A percentile compares a stretch with the other conserved stretches of the same genome.
Conservation (phyloP, 1,140 invertebrate genomes). For the Dinoponera quadriceps region DNA sequence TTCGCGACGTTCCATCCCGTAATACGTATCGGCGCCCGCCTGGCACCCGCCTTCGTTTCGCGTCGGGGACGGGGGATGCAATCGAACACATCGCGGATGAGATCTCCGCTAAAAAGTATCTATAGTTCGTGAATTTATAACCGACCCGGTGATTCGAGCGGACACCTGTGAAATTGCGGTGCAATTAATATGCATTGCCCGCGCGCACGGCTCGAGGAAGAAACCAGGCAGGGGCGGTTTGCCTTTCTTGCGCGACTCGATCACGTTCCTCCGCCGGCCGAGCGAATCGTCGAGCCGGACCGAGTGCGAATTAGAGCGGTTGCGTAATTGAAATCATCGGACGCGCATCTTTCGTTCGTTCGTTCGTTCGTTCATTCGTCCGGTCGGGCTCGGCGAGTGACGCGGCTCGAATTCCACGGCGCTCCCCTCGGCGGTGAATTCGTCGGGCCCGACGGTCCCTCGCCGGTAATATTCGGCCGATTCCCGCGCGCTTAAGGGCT, state of each 20-base stretch:
- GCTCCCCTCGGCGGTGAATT: constrained; percentile 9
- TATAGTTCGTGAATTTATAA: constrained; percentile 14
- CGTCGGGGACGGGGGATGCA: too few relatives aligned
- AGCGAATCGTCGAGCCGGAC: background rate
- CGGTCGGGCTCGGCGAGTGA: background rate
- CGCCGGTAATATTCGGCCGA: constrained; percentile 67
- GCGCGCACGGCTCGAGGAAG: background rate
- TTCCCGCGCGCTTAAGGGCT: constrained; percentile 51
- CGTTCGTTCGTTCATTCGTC: too few relatives aligned
- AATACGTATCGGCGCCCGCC: background rate
- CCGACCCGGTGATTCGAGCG: background rate
- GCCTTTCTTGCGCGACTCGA: constrained; percentile 30
- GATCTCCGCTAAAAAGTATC: constrained; percentile 12
- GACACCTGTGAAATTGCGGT: constrained; percentile 31
- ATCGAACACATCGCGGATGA: background rate
- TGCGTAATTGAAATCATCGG: constrained; percentile 53
- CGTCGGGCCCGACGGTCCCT: constrained; percentile 39
- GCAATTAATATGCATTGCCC: constrained; percentile 50
- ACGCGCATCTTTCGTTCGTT: background rate
- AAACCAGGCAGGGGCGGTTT: background rate
- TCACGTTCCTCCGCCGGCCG: constrained; percentile 20
- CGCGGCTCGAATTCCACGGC: constrained; percentile 35
- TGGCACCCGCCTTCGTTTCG: too few relatives aligned
- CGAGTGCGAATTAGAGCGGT: constrained; percentile 31
- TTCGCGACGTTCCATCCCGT: background rate